phyloP scores from a whole-genome alignment of 1,140 invertebrate species.

The Polypedilum vanderplanki region DNA sequence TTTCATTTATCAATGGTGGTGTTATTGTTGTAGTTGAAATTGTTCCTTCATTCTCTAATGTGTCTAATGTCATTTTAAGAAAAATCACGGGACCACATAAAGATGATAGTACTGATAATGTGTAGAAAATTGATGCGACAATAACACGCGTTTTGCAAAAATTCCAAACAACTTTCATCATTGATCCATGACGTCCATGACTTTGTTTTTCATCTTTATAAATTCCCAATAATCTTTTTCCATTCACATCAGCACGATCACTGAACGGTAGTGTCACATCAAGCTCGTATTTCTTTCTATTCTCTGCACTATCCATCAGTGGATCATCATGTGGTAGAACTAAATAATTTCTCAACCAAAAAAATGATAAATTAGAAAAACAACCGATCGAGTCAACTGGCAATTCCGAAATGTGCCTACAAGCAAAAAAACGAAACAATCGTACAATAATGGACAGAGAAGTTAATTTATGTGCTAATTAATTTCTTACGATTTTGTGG shows the following conservation, averaged over 20 bases:
- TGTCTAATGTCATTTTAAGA: background rate
- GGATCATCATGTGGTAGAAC: constrained; percentile 25
- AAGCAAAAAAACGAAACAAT: background rate
- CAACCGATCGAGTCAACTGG: constrained; percentile 8
- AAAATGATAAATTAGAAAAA: constrained; percentile 15
- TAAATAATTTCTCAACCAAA: background rate
- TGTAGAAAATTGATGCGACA: constrained; percentile 35
- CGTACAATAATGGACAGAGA: background rate
- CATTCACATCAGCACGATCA: constrained; percentile 30
- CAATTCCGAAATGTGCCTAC: constrained; percentile 30
- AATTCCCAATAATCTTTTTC: constrained; percentile 35
- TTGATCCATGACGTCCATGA: constrained; percentile 36
- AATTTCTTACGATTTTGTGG: background rate
- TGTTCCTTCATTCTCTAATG: background rate
- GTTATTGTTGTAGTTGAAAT: background rate
- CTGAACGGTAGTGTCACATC: background rate
- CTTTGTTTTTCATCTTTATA: constrained; percentile 32
- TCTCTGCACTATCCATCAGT: background rate
- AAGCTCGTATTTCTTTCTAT: constrained; percentile 29
- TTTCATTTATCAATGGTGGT: background rate
- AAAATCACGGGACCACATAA: constrained; percentile 32
- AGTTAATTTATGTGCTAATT: background rate
- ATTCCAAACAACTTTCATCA: constrained; percentile 36
- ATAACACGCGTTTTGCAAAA: constrained; percentile 36
- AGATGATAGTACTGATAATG: constrained; percentile 34